Percentiles rank a stretch among this genome's conserved stretches.
phyloP scores from a whole-genome alignment of 2,113 vertebrate genomes.

The Cynocephalus volans region DNA sequence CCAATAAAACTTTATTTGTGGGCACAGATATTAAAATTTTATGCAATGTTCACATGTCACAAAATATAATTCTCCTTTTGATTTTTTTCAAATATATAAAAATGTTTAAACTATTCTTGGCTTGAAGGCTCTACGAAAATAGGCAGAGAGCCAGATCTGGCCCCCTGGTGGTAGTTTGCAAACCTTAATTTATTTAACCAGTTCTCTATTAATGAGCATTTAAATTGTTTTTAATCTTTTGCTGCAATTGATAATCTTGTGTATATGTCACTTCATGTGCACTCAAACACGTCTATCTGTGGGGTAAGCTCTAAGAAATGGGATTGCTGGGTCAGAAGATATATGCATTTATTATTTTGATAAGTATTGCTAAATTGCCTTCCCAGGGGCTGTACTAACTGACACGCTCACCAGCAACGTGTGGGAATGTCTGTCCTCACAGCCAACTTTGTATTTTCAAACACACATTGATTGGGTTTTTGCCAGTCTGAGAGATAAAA shows the following conservation, averaged over 20 bases:
- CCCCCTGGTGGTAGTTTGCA: too few species aligned
- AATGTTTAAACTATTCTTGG: neutral
- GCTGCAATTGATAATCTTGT: neutral
- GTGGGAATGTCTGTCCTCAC: neutral
- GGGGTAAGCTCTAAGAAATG: neutral
- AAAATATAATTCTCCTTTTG: constrained; percentile 22
- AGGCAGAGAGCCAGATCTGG: neutral
- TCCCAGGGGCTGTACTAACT: neutral
- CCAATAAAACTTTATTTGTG: neutral
- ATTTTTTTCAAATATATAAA: constrained; percentile 35
- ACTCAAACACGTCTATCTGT: neutral
- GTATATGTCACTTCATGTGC: neutral
- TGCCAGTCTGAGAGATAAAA: neutral
- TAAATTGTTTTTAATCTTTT: neutral
- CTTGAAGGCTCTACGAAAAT: neutral
- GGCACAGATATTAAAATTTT: neutral
- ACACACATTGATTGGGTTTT: neutral
- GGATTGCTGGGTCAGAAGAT: neutral
- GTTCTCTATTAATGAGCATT: neutral
- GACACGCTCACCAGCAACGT: neutral
- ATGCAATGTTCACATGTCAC: neutral
- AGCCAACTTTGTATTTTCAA: neutral
- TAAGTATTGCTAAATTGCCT: neutral
- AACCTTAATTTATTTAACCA: neutral
- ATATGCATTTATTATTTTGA: neutral